Evolutionary conservation across 2,888 invertebrate genomes (phyloP).

Genomic region (Dicyrtoma fusca): DNA sequence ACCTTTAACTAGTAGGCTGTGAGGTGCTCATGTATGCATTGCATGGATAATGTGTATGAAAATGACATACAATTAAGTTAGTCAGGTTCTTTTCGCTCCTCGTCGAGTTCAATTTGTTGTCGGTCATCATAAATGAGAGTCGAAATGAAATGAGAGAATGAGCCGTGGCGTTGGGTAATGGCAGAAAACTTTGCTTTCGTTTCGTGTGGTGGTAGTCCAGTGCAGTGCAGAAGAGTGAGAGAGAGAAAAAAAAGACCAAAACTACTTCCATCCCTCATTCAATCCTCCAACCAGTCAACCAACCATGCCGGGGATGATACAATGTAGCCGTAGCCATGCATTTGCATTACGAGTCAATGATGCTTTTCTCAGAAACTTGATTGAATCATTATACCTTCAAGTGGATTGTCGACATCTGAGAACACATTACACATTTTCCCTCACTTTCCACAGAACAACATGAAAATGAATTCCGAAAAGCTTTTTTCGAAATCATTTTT

Average conservation of each 20-base stretch:
- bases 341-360: slow-evolving; percentile 11
- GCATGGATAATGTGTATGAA: slow-evolving; percentile 25
- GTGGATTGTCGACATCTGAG: not conserved
- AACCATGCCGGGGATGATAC: too few species aligned
- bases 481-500: not conserved
- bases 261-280: too few species aligned
- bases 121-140: slow-evolving; percentile 36
- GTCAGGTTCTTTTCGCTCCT: slow-evolving; percentile 30
- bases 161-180: not conserved
- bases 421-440: not conserved
- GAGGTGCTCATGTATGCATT: slow-evolving; percentile 6
- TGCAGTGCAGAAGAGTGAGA: too few species aligned
- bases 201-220: too few species aligned
- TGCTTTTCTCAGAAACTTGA: slow-evolving; percentile 31
- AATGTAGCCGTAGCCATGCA: not conserved
- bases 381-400: slow-evolving; percentile 15
- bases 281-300: too few species aligned
- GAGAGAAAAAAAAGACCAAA: too few species aligned
- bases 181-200: not conserved
- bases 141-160: not conserved
- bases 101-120: slow-evolving; percentile 37
- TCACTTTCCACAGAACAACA: not conserved
- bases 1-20: too few species aligned
- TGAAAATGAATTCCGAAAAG: too few species aligned
- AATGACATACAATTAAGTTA: slow-evolving; percentile 28